Evolutionary conservation across 1,140 invertebrate species (phyloP).

Genomic region (Chlorops oryzae): DNA sequence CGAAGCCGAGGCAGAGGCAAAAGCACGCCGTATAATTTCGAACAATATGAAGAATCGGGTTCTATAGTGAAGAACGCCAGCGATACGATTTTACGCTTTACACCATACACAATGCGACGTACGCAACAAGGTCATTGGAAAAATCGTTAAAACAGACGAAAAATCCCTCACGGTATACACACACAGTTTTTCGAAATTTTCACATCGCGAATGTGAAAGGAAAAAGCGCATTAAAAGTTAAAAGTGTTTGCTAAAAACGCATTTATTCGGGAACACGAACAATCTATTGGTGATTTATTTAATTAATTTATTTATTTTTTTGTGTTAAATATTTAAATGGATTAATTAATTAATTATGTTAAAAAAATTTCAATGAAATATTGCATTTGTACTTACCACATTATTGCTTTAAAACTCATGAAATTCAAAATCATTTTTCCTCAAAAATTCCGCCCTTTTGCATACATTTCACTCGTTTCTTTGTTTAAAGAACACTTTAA

Average conservation of each 20-base stretch:
- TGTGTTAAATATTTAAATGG: neutral
- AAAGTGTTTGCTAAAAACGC: neutral
- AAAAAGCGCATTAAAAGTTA: neutral
- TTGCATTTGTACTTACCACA: too few relatives aligned
- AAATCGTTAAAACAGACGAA: constrained; percentile 42
- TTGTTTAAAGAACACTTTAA: neutral
- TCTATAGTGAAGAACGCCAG: too few relatives aligned
- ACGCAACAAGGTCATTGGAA: constrained; percentile 49
- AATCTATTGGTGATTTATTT: too few relatives aligned
- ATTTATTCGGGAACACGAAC: too few relatives aligned
- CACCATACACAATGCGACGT: too few relatives aligned
- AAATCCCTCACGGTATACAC: constrained; percentile 25
- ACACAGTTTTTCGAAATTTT: constrained; percentile 13
- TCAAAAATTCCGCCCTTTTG: neutral
- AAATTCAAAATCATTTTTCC: neutral
- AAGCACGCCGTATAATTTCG: too few relatives aligned
- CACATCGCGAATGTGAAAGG: neutral
- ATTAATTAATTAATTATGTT: neutral
- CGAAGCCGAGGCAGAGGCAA: too few relatives aligned
- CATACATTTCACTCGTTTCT: neutral
- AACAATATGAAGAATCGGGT: too few relatives aligned
- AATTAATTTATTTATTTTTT: neutral
- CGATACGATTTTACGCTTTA: too few relatives aligned
- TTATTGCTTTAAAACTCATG: neutral
- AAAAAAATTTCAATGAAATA: neutral